Base-by-base conservation (phyloP, 2,113 vertebrate genomes). In the Felis chaus region DNA sequence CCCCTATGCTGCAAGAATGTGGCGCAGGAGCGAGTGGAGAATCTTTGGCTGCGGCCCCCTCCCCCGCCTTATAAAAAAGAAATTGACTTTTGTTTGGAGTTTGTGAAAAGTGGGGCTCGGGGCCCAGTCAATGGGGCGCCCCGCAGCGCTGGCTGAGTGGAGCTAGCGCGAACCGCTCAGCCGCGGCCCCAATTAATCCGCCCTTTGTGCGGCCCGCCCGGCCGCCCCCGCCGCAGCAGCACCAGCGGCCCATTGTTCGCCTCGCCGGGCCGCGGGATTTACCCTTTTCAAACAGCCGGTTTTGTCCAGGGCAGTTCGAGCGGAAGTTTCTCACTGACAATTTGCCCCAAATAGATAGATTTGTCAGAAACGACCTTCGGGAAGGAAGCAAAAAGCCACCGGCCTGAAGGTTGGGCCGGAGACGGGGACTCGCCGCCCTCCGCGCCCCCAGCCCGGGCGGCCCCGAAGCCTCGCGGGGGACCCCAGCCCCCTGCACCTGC, bases 51-150 rank as follows among this genome's bases (percentile, higher is more conserved):
- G 50, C 80, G 65, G 90, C 95, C 96, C 97, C 99, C 98, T 99
- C 98, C 98, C 97, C 98, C 31, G 98, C 98, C 99, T 98, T 98
- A 99, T 99, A 99, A 99, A 99, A 99, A 99, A 99, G 99, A 99
- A 99, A 99, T 99, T 99, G 99, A 99, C 99, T 99, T 99, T 99
- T 99, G 99, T 99, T 99, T 99, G 99, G 99, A 99, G 99, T 99
- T 99, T 99, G 99, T 99, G 99, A 99, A 99, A 99, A 99, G 99
- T 99, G 99, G 99, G 99, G 99, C 99, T 99, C 99, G 99, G 99
- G 99, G 99, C 99, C 99, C 98, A 99, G 99, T 99, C 99, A 99
- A 99, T 99, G 99, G 99, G 99, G 99, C 99, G 99, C 99, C 99
- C 99, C 98, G 99, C 99, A 87, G 99, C 98, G 99, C 99, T 98